Conservation (phyloP, 2,888 invertebrate species). For the Drosophila ochracea region DNA sequence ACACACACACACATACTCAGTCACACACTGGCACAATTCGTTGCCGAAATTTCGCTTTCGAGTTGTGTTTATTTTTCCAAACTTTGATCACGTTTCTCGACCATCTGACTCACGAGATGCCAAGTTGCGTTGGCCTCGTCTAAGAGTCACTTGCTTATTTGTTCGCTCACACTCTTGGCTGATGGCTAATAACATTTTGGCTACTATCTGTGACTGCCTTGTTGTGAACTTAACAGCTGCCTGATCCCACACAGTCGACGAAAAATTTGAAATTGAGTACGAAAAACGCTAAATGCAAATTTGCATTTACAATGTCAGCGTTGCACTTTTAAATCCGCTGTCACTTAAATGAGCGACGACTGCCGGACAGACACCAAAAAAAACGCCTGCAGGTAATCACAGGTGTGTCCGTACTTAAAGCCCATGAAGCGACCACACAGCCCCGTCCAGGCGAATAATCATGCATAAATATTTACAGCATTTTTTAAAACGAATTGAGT, state of each 20-base stretch:
- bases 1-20: constrained; percentile 8
- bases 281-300: constrained; percentile 72
- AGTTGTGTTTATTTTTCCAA: constrained; percentile 58
- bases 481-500: constrained; percentile 72
- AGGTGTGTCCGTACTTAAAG: constrained; percentile 56
- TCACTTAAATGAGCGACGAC: constrained; percentile 52
- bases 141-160: constrained; percentile 8
- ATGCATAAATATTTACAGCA: constrained; percentile 74
- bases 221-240: constrained; percentile 7
- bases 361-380: constrained; percentile 3
- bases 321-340: constrained; percentile 52
- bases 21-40: constrained; percentile 18
- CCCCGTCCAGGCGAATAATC: constrained; percentile 1
- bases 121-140: constrained; percentile 17
- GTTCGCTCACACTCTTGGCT: constrained; percentile 1
- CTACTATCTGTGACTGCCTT: not conserved
- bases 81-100: constrained; percentile 69
- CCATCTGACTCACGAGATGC: constrained; percentile 1
- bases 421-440: constrained; percentile 13
- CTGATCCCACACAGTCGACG: constrained; percentile 3
- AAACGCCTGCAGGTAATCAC: constrained; percentile 35
- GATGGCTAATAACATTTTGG: constrained; percentile 21
- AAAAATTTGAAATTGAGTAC: constrained; percentile 53
- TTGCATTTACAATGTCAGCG: constrained; percentile 69
- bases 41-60: constrained; percentile 35